Conservation (phyloP, 2,113 vertebrate species). For the Lophochroa leadbeateri region DNA sequence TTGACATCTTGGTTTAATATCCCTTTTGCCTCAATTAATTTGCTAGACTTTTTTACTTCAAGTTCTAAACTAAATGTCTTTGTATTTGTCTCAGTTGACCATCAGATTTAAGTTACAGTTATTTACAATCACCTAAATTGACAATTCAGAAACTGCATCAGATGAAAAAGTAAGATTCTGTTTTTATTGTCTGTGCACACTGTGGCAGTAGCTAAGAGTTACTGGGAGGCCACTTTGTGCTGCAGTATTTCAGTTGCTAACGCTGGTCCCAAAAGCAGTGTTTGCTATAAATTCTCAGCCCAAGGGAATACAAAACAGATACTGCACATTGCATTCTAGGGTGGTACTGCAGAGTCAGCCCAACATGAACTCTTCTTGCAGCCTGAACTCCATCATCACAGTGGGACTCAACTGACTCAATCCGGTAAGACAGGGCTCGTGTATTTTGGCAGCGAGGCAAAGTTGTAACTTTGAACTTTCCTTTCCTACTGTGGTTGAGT, state of each 20-base stretch:
- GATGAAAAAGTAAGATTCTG: constrained; percentile 60
- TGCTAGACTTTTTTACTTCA: neutral
- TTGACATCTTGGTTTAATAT: neutral
- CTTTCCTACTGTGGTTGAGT: constrained; percentile 73
- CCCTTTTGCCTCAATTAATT: neutral
- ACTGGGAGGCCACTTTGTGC: constrained; percentile 68
- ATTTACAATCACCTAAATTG: constrained; percentile 50
- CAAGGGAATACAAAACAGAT: constrained; percentile 62
- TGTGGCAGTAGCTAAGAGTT: constrained; percentile 63
- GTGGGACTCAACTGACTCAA: constrained; percentile 73
- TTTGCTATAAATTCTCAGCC: constrained; percentile 74
- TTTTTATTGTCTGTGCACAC: constrained; percentile 69
- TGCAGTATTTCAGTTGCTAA: constrained; percentile 73
- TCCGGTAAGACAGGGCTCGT: constrained; percentile 66
- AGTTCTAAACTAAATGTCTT: neutral
- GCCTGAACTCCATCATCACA: constrained; percentile 80
- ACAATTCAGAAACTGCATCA: constrained; percentile 58
- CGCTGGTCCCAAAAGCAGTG: constrained; percentile 56
- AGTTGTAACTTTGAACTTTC: constrained; percentile 77
- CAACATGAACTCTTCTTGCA: constrained; percentile 68
- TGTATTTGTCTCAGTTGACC: neutral
- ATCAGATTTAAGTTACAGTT: constrained; percentile 46
- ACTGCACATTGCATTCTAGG: constrained; percentile 56
- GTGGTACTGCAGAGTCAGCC: constrained; percentile 61
- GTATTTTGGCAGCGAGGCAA: constrained; percentile 76